Conservation (phyloP, 1,140 invertebrate species). For the Acromyrmex echinatior region DNA sequence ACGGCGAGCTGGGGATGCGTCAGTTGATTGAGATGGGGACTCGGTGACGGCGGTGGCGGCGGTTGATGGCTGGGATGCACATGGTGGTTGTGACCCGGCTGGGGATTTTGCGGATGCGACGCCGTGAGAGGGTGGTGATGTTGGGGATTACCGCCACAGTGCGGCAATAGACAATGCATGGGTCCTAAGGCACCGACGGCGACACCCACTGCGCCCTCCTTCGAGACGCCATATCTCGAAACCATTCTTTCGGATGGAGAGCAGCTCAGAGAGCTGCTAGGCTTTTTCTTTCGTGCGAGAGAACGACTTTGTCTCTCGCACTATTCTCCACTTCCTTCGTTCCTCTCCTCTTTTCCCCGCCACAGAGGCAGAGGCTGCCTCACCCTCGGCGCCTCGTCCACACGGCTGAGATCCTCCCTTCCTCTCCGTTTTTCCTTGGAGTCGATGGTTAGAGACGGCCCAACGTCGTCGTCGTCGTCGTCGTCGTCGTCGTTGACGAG, state of each 20-base stretch:
- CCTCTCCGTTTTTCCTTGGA: neutral
- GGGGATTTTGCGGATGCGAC: slow-evolving; percentile 82
- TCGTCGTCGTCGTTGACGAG: slow-evolving; percentile 30
- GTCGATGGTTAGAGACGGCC: slow-evolving; percentile 9
- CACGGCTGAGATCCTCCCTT: neutral
- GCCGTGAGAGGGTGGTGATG: slow-evolving; percentile 81
- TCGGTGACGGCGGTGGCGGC: slow-evolving; percentile 79
- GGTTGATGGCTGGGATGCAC: slow-evolving; percentile 83
- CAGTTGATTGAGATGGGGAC: slow-evolving; percentile 83
- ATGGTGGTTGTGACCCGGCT: slow-evolving; percentile 80
- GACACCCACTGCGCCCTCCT: slow-evolving; percentile 83
- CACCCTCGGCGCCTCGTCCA: neutral
- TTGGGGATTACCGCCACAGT: slow-evolving; percentile 79
- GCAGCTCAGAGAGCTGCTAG: neutral
- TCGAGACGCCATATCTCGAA: slow-evolving; percentile 82
- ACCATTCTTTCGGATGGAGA: slow-evolving; percentile 78
- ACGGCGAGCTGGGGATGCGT: slow-evolving; percentile 82
- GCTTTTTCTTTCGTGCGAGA: slow-evolving; percentile 32
- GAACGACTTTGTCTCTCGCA: neutral
- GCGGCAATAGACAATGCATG: slow-evolving; percentile 83
- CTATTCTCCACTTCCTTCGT: neutral
- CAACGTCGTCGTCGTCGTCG: slow-evolving; percentile 16
- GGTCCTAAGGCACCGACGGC: slow-evolving; percentile 80
- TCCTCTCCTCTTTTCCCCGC: neutral
- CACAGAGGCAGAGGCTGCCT: neutral